Base-by-base conservation (phyloP, 2,797 vertebrate genomes). In the Nannoperca obscura region DNA sequence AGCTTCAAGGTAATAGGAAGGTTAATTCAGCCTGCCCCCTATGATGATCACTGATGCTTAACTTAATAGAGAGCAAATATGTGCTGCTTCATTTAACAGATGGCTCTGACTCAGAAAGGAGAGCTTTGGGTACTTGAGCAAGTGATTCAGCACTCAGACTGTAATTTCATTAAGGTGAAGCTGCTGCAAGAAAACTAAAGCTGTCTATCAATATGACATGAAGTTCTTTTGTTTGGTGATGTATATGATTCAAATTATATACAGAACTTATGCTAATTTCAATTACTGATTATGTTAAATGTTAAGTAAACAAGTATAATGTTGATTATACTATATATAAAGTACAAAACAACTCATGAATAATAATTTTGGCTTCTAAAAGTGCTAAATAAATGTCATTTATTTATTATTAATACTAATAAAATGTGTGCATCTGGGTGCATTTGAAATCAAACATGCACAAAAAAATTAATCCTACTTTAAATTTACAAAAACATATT, bases 61-160 rank as follows among this genome's bases (percentile, higher is more conserved):
- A 93, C 92, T 92, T 94, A 92, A 93, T 92, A 89, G 88, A 93
- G 91, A 92, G 88, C 91, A 93, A 94, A 93, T 93, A 94, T 93
- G 92, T 92, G 90, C 92, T 91, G 93, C 92, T 94, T 94, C 92
- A 91, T 92, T 93, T 88, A 91, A 89, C 93, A 94, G 93, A 93
- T 91, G 92, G 91, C 90, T 91, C 80, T 76, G 87, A 88, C 85
- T 93, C 88, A 90, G 90, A 90, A 90, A 86, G 82, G 85, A 89
- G 86, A 90, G 90, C 88, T 88, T 90, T 88, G 86, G 92, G 82
- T 91, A 88, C 91, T 93, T 92, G 88, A 89, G 88, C 86, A 85
- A 92, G 83, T 92, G 91, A 93, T 93, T 93, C 92, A 91, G 78
- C 76, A 47, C 85, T 78, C 85, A 86, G 88, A 86, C 91, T 90